These are phyloP conservation scores for Drosophila funebris DNA, from an alignment of 1,140 invertebrate genomes.

Conservation along the genomic window DNA sequence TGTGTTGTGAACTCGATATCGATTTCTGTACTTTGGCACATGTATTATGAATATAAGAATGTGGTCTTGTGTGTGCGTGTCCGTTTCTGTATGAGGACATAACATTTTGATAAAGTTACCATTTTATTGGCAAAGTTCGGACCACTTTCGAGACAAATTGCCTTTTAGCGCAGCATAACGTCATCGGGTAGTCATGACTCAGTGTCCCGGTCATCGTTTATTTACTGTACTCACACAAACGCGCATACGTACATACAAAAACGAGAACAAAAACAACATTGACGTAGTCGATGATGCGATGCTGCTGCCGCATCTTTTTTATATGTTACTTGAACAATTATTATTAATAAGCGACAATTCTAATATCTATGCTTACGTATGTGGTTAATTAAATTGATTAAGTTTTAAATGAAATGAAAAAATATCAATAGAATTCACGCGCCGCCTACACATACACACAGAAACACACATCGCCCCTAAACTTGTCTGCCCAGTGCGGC, in stretches of 20 bases:
- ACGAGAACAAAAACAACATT: constrained; percentile 40
- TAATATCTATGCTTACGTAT: constrained; percentile 4
- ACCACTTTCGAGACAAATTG: constrained; percentile 45
- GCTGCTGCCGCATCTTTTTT: constrained; percentile 12
- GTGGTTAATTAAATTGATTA: constrained; percentile 36
- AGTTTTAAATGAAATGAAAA: constrained; percentile 28
- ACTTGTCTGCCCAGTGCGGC: neutral
- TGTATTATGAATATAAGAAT: neutral
- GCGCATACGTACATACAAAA: constrained; percentile 21
- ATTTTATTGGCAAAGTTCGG: constrained; percentile 43
- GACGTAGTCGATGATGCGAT: constrained; percentile 36
- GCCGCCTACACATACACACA: constrained; percentile 24
- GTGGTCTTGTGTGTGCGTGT: neutral
- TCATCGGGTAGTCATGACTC: constrained; percentile 48
- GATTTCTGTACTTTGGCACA: neutral
- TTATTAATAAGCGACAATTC: constrained; percentile 31
- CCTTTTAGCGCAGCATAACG: constrained; percentile 53
- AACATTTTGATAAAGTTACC: constrained; percentile 29
- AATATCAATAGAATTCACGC: constrained; percentile 37
- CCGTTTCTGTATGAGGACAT: constrained; percentile 1
- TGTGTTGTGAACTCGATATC: constrained; percentile 14
- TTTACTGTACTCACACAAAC: constrained; percentile 43
- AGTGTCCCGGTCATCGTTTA: constrained; percentile 47
- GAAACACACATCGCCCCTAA: neutral
- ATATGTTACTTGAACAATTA: constrained; percentile 18